Base-by-base conservation (phyloP, 1,140 invertebrate genomes). In the Mylabris phalerata region DNA sequence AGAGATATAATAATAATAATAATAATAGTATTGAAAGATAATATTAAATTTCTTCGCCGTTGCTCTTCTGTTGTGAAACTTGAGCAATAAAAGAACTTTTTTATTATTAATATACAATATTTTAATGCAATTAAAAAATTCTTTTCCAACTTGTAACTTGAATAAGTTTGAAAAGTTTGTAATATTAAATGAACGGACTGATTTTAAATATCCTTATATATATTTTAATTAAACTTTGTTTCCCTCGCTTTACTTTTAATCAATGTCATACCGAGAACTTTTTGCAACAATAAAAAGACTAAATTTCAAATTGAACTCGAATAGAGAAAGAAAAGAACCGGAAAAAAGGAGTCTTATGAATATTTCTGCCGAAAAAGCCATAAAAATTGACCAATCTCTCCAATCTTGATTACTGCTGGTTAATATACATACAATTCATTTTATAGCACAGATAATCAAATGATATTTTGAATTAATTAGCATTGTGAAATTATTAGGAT, bases 381-480 rank as follows among this genome's bases (percentile, higher is more conserved):
- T 19, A 19, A 32, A 32, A 32, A 32, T 32, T 32, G 32, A 32
- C 7, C 32, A 32, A 7, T 5, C 7, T 32, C 7, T 32, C 4
- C 32, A 32, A 5, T 32, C 32, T 32, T 7, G 19, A 19, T 32
- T 5, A 32, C 32, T 32, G 32, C 7, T 32, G 3, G 4, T 5
- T 7, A 32, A 32, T 7, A 32, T 32, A 32, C 32, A 32, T 7
- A 32, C 32, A 32, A 32, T 32, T 7, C 32, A 32, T 32, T 32
- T 32, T 54, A 52, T 52, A 45, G 46, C 47, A 55, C 38, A 46
- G 55, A 52, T 57, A 61, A 57, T 57, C 48, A 44, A 61, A 61
- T 52, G 59, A 61, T 61, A 61, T 61, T 61, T 57, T 61, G 59
- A 61, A 61, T 61, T 57, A 61, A 61, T 61, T 61, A 61, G 46